A percentile compares a stretch with the other conserved stretches of the same genome.
phyloP scores from a whole-genome alignment of 2,113 vertebrate species.

The Pao palembangensis region DNA sequence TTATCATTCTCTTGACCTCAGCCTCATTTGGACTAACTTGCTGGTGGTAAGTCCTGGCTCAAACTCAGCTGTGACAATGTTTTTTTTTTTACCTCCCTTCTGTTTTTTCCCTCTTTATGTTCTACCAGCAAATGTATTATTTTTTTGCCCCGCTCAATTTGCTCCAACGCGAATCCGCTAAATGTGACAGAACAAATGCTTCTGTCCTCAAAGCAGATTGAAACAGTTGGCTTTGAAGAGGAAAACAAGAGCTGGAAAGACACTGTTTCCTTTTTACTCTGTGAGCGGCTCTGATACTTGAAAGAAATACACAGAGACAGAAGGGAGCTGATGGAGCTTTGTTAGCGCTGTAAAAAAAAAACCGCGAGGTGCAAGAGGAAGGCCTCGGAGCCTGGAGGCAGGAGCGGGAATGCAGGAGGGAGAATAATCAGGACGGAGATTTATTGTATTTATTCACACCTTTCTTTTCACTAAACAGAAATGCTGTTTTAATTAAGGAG shows the following conservation, averaged over 20 bases:
- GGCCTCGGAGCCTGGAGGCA: conserved; percentile 49
- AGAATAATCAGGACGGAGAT: conserved; percentile 64
- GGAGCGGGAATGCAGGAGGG: conserved; percentile 48
- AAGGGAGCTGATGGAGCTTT: conserved; percentile 63
- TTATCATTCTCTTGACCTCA: conserved; percentile 52
- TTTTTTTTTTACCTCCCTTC: neutral
- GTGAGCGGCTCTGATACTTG: conserved; percentile 59
- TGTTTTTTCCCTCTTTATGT: conserved; percentile 3
- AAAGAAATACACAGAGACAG: conserved; percentile 68
- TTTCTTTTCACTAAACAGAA: conserved; percentile 51
- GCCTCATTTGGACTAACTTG: conserved; percentile 18
- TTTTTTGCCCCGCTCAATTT: conserved; percentile 36
- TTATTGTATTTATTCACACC: conserved; percentile 65
- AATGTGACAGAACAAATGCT: conserved; percentile 66
- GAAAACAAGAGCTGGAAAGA: conserved; percentile 49
- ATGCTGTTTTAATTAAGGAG: conserved; percentile 65
- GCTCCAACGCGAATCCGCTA: conserved; percentile 27
- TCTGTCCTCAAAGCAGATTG: conserved; percentile 51
- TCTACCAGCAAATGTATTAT: neutral
- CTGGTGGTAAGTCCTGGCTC: conserved; percentile 23
- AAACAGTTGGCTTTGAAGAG: conserved; percentile 65
- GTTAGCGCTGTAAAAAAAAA: conserved; percentile 59
- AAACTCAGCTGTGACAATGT: conserved; percentile 1
- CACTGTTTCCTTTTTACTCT: conserved; percentile 51
- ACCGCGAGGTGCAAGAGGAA: conserved; percentile 41